phyloP scores from a whole-genome alignment of 2,113 vertebrate genomes.

The Hoplias malabaricus region DNA sequence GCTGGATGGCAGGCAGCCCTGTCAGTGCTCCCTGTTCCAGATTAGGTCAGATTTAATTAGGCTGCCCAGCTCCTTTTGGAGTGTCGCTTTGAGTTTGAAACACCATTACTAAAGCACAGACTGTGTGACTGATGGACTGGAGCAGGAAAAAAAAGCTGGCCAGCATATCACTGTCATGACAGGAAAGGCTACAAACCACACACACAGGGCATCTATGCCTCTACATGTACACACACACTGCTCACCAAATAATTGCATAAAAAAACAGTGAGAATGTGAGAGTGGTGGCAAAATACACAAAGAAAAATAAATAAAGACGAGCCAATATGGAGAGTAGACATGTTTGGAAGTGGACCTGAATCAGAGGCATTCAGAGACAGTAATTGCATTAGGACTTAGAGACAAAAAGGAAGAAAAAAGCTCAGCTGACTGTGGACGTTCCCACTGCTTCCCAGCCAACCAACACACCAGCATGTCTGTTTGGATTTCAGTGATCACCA shows the following conservation, averaged over 20 bases:
- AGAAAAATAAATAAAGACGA: not conserved
- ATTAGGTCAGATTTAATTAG: slow-evolving; percentile 79
- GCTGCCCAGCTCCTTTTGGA: slow-evolving; percentile 66
- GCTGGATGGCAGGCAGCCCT: slow-evolving; percentile 67
- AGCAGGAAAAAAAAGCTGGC: slow-evolving; percentile 18
- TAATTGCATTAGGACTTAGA: slow-evolving; percentile 4
- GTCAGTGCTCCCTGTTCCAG: slow-evolving; percentile 54
- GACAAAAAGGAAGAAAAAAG: not conserved
- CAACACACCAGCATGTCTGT: slow-evolving; percentile 48
- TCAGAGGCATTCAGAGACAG: slow-evolving; percentile 13
- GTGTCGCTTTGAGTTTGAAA: slow-evolving; percentile 71
- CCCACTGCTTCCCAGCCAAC: slow-evolving; percentile 46
- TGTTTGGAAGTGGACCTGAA: slow-evolving; percentile 2
- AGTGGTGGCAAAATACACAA: not conserved
- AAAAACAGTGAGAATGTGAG: not conserved
- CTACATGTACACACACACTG: not conserved
- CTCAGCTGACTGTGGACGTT: slow-evolving; percentile 42
- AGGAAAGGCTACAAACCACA: slow-evolving; percentile 13
- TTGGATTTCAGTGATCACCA: slow-evolving; percentile 48
- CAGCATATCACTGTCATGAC: slow-evolving; percentile 46
- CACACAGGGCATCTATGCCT: not conserved
- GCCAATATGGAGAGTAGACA: slow-evolving; percentile 16
- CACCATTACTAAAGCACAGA: slow-evolving; percentile 67
- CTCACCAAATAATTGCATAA: not conserved
- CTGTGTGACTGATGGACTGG: slow-evolving; percentile 55